Evolutionary conservation across 2,113 vertebrate genomes (phyloP), one percentile per base, ranked within the genome.

Genomic region (Crotalus tigris): DNA sequence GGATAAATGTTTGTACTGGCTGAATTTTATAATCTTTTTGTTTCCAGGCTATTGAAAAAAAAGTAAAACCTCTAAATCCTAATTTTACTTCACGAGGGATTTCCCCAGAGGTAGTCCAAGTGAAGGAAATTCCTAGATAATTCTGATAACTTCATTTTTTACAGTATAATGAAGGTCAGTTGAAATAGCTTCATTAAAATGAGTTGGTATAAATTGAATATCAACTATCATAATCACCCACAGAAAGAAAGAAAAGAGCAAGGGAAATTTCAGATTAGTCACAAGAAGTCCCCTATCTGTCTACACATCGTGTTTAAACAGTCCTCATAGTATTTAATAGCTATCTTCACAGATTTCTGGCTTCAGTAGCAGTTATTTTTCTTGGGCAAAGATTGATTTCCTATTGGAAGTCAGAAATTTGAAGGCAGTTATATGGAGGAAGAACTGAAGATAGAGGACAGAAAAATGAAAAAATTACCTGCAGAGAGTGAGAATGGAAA

Each of bases 221-320:
- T 93, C 88, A 86, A 57, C 55, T 46, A 23, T n/a, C 44, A 86
- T 46, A 39, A 46, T 92, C 87, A 85, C 88, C 39, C 64, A 92
- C 61, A 92, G 59, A 44, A 44, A 17, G 29, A 90, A 46, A 58
- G 54, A 86, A 58, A 92, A 58, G 24, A 69, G 9, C 39, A 88
- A 92, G 92, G 92, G 92, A 93, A 93, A 93, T 90, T 90, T 93
- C 55, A 90, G 75, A 90, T 93, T 93, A 93, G 92, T 93, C 92
- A 93, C 55, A 93, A 92, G 91, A 93, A 93, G 92, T 93, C 69
- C 92, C 88, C 92, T 89, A 86, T 81, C 92, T 93, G 29, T 90
- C 69, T 90, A n/a, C 24, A n/a, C 53, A 85, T 11, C 59, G 6
- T 15, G 69, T 59, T 90, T 90, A 90, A 89, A 88, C 13, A 49